Evolutionary conservation across 2,888 invertebrate genomes (phyloP), one percentile per base, ranked within the genome.

Genomic region (Coenonympha glycerion): DNA sequence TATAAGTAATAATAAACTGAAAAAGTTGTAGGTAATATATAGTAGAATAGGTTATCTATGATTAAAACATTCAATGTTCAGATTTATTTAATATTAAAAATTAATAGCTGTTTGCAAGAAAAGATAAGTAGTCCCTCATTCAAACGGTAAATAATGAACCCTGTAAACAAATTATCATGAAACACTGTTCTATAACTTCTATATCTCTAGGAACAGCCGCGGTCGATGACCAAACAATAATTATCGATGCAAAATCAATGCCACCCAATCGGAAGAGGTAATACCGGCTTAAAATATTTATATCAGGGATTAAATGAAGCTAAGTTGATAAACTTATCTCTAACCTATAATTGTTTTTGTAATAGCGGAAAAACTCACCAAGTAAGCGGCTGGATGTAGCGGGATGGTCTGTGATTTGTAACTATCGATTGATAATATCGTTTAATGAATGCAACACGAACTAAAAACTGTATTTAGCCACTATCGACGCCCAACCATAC

Each of bases 201-300:
- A 28, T 30, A 30, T 18, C 13, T 5, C 30, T 6, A 22, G 33
- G 11, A 13, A 36, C 13, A 49, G 26, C 26, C 42, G 11, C 19
- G n/a, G 21, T 21, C 24, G 6, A 40, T 45, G 48, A 52, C 39
- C 48, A 21, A 33, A 34, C 18, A 22, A 41, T 53, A 46, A 40
- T 30, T 36, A 34, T 11, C 30, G 11, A 41, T 34, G 45, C 16
- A 34, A 45, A 53, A 53, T 49, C 49, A 46, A 45, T 41, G 45
- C 34, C 30, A 46, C 13, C 4, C 45, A 45, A 53, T 46, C 49
- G n/a, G 24, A 24, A n/a, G 16, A 18, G 31, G 11, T 30, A 34
- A 24, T 24, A 36, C 49, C 53, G 53, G 53, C 49, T 46, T 46
- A 19, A 22, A 28, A 9, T 11, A 22, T 21, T 2, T 15, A 21